Conservation (phyloP, 2,888 invertebrate species). For the Aromia moschata region DNA sequence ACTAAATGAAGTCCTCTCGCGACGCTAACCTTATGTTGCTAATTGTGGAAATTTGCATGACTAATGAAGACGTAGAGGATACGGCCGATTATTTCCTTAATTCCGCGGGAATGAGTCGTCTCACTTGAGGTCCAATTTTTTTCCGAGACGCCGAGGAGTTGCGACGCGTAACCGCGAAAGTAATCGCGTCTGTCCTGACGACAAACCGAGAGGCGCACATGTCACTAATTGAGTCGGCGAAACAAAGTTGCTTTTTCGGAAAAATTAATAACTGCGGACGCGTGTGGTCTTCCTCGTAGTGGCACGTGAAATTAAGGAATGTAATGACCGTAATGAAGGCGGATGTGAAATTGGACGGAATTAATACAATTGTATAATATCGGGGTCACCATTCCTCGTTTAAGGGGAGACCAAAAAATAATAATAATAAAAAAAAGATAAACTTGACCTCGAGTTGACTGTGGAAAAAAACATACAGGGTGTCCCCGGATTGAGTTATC, state of each 20-base stretch:
- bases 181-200: not conserved
- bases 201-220: not conserved
- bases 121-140: not conserved
- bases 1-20: not conserved
- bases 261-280: not conserved
- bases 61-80: constrained; percentile 4
- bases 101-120: not conserved
- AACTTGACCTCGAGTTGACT: no score
- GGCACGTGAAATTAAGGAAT: not conserved
- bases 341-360: no score
- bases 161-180: not conserved
- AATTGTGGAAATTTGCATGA: constrained; percentile 19
- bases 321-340: not conserved
- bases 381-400: no score
- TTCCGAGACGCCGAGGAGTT: not conserved
- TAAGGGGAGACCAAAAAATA: no score
- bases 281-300: not conserved
- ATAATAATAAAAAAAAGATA: no score
- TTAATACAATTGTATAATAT: no score
- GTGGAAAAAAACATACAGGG: no score
- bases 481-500: no score
- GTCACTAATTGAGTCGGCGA: not conserved
- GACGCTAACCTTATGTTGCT: constrained; percentile 21
- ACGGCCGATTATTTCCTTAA: constrained; percentile 3
- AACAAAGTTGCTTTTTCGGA: not conserved